Conservation (phyloP, 1,140 invertebrate genomes). For the Anastrepha ludens region DNA sequence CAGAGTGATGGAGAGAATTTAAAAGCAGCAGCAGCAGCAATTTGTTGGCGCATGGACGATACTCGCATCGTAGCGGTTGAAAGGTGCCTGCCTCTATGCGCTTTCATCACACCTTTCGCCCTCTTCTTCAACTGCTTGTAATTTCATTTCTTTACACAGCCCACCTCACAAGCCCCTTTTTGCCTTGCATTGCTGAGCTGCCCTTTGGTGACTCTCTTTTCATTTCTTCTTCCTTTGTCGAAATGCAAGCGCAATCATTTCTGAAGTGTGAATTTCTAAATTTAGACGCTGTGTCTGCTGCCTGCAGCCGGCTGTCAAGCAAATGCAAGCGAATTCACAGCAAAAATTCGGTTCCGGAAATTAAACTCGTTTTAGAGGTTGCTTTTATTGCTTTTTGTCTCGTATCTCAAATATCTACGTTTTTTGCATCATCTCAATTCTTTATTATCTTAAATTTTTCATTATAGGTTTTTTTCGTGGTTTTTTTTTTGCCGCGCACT, state of each 20-base stretch:
- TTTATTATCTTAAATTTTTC: background rate
- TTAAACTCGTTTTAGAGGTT: conserved; percentile 22
- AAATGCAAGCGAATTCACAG: background rate
- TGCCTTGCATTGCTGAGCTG: background rate
- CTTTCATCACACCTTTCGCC: background rate
- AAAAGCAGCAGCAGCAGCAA: background rate
- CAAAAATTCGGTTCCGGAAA: conserved; percentile 37
- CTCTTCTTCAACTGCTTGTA: background rate
- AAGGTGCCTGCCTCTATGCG: background rate
- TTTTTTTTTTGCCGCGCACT: background rate
- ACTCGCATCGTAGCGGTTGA: background rate
- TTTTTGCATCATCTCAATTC: conserved; percentile 5
- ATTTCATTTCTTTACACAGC: too few relatives aligned
- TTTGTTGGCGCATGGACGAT: background rate
- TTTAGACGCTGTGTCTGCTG: background rate
- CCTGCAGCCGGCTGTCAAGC: background rate
- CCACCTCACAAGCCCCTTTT: background rate
- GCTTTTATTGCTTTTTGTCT: background rate
- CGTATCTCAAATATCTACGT: background rate
- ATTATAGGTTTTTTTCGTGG: background rate
- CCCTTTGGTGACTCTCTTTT: background rate
- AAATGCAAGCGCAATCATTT: background rate
- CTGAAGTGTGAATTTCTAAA: conserved; percentile 1
- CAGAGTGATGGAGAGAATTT: background rate
- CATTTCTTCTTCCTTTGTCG: background rate